Percentiles rank a stretch among this genome's conserved stretches.
phyloP scores from a whole-genome alignment of 2,888 invertebrate species.

The Coenonympha glycerion region DNA sequence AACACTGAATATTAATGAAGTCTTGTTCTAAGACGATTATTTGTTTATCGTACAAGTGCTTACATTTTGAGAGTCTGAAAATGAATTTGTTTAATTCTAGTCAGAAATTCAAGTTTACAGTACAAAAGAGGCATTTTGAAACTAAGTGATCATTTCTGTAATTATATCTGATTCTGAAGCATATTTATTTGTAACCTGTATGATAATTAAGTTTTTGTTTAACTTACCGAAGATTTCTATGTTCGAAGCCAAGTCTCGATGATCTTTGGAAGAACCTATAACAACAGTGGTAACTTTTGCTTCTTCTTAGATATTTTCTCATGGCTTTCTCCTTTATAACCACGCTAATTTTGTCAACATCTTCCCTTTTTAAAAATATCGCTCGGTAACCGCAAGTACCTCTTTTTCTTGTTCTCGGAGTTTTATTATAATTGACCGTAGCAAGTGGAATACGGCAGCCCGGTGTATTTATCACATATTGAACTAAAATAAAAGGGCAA shows the following conservation, averaged over 20 bases:
- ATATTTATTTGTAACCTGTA: neutral
- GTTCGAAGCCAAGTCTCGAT: slow-evolving; percentile 4
- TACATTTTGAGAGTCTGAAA: slow-evolving; percentile 52
- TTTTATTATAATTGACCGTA: slow-evolving; percentile 40
- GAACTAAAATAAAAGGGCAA: slow-evolving; percentile 28
- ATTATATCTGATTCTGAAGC: neutral
- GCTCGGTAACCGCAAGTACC: slow-evolving; percentile 49
- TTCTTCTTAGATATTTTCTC: slow-evolving; percentile 40
- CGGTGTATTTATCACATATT: slow-evolving; percentile 44
- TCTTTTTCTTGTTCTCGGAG: slow-evolving; percentile 28
- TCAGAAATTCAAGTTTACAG: too few relatives aligned
- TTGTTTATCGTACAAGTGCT: slow-evolving; percentile 38
- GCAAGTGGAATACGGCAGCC: slow-evolving; percentile 57
- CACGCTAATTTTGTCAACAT: slow-evolving; percentile 39
- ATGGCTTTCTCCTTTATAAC: slow-evolving; percentile 42
- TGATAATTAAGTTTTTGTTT: neutral
- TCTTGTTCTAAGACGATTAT: slow-evolving; percentile 47
- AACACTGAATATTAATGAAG: slow-evolving; percentile 56
- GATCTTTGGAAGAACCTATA: slow-evolving; percentile 40
- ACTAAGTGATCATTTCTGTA: neutral
- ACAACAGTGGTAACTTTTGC: slow-evolving; percentile 47
- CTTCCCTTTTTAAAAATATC: slow-evolving; percentile 47
- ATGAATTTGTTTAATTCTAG: too few relatives aligned
- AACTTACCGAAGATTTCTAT: slow-evolving; percentile 16
- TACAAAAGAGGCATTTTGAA: neutral